Base-by-base conservation (phyloP, 2,888 invertebrate genomes). In the Cristatella mucedo region DNA sequence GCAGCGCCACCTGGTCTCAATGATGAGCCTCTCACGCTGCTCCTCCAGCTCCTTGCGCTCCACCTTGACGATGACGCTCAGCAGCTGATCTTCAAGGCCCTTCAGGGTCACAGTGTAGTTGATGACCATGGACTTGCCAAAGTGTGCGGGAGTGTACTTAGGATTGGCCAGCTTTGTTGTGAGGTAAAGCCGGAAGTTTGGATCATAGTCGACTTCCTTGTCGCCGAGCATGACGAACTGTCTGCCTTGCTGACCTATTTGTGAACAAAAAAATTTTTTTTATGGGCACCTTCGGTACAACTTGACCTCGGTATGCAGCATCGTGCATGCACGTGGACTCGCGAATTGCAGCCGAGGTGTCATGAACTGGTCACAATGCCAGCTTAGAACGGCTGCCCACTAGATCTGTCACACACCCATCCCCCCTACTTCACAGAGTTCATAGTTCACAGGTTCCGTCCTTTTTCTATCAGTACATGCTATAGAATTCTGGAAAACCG, bases 111-210 rank as follows among this genome's bases (percentile, higher is more conserved):
- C 84, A 9, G 82, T 83, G 53, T 84, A 89, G 67, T 89, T 87
- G 48, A 89, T 86, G 33, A 89, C 82, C 49, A 81, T 75, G 0
- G 84, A 80, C 57, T 80, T 82, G 0, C 86, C 80, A 59, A 82
- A 89, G 0, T 83, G 76, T 4, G 82, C 76, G 0, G 87, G 82
- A 63, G 82, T 78, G 56, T 86, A 81, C 56, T 76, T 74, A 0
- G 87, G 87, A 70, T 89, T 89, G 5, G 83, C 72, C 37, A 85
- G 73, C 64, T 87, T 87, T 0, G 86, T 86, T 32, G 83, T 85
- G 41, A 89, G 71, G 61, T 89, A 89, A 68, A 89, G 72, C 32
- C 84, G 74, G 68, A 86, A 89, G 55, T 78, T 77, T 0, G 78
- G 76, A 68, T 89, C 84, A 65, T 80, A 85, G 64, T 87, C 87